Evolutionary conservation across 2,888 invertebrate genomes (phyloP).

Genomic region (Lordiphosa andalusiaca): DNA sequence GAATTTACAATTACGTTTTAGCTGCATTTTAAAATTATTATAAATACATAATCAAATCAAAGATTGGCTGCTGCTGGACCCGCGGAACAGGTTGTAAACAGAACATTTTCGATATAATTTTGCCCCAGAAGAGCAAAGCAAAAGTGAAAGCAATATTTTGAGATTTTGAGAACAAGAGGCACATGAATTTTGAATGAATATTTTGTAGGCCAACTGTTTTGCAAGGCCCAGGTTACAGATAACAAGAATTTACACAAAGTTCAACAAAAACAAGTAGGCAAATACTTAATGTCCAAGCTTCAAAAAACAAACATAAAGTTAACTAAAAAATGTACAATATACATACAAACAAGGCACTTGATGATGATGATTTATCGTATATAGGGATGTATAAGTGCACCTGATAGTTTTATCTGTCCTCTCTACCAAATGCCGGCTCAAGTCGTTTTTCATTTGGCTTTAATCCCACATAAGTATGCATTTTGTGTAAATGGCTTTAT

Average conservation of each 20-base stretch:
- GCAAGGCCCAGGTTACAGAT: conserved; percentile 7
- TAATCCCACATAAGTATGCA: no score
- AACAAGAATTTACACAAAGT: conserved; percentile 5
- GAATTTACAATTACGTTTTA: no score
- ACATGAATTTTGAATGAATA: conserved; percentile 20
- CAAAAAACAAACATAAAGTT: conserved; percentile 53
- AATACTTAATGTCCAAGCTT: conserved; percentile 61
- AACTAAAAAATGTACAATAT: conserved; percentile 68
- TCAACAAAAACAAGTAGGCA: conserved; percentile 1
- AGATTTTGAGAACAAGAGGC: conserved; percentile 14
- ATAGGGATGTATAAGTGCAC: conserved; percentile 16
- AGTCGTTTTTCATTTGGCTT: no score
- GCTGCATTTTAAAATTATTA: no score
- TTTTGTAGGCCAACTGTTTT: conserved; percentile 31
- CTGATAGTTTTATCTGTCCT: neutral
- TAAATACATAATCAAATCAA: no score
- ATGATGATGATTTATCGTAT: conserved; percentile 21
- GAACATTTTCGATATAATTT: neutral
- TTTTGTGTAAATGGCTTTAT: conserved; percentile 50
- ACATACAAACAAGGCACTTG: conserved; percentile 31
- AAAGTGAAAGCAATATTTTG: conserved; percentile 66
- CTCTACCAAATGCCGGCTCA: no score
- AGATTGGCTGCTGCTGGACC: no score
- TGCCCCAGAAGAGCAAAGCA: conserved; percentile 9
- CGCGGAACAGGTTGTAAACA: neutral